A percentile compares a stretch with the other conserved stretches of the same genome.
Evolutionary conservation across 2,113 vertebrate species (phyloP).

Genomic region (Uria aalge): DNA sequence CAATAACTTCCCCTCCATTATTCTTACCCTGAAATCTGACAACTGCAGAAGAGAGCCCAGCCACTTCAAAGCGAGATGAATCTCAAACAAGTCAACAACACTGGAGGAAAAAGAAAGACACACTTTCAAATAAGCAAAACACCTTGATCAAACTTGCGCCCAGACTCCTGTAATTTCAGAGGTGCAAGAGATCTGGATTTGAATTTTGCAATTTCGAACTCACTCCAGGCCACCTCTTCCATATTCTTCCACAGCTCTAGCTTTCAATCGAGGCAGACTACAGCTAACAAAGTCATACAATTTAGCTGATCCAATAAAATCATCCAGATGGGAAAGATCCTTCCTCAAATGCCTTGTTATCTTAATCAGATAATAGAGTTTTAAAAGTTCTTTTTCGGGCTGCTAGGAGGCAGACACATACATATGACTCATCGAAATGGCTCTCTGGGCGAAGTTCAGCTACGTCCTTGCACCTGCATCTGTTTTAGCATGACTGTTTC

Average conservation of each 20-base stretch:
- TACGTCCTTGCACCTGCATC: not conserved
- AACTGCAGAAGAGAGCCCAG: not conserved
- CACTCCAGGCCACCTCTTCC: not conserved
- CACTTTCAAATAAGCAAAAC: not conserved
- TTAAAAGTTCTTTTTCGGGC: not conserved
- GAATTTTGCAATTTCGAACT: not conserved
- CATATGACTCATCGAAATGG: not conserved
- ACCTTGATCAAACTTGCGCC: not conserved
- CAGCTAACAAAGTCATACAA: not conserved
- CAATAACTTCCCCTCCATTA: not conserved
- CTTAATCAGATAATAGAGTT: slow-evolving; percentile 26
- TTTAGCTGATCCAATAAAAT: slow-evolving; percentile 33
- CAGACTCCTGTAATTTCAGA: not conserved
- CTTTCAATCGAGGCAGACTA: not conserved
- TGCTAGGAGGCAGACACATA: slow-evolving; percentile 15
- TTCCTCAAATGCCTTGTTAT: slow-evolving; percentile 35
- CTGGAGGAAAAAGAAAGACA: not conserved
- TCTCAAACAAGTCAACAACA: not conserved
- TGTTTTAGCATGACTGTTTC: not conserved
- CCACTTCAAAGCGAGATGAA: not conserved
- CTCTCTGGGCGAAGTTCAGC: not conserved
- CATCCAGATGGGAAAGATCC: slow-evolving; percentile 5
- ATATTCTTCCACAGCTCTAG: not conserved
- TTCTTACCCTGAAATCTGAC: not conserved
- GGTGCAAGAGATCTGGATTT: not conserved